These are phyloP conservation scores for Cheilosia pagana DNA, from an alignment of 2,888 invertebrate genomes.

Conservation along the genomic window DNA sequence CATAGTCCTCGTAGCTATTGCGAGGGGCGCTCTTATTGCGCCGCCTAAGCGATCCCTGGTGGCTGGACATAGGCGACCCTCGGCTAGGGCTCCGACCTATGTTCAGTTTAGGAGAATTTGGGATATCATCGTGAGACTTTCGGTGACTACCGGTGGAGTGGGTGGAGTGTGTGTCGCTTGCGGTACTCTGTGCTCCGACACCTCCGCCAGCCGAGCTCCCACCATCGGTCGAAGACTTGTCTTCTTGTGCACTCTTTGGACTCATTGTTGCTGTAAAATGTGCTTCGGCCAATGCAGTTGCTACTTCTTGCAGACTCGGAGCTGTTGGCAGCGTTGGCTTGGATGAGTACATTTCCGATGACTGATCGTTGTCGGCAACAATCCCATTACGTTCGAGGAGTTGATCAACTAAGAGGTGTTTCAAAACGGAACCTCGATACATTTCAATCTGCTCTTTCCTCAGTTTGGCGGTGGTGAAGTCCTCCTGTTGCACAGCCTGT, in stretches of 20 bases:
- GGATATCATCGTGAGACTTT: conserved; percentile 82
- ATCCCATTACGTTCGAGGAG: conserved; percentile 90
- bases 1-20: conserved; percentile 93
- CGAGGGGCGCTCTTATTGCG: conserved; percentile 87
- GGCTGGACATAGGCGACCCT: conserved; percentile 85
- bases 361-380: conserved; percentile 80
- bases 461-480: conserved; percentile 94
- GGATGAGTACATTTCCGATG: conserved; percentile 81
- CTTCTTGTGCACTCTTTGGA: conserved; percentile 80
- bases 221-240: conserved; percentile 80
- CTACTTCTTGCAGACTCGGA: conserved; percentile 83
- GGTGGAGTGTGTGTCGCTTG: conserved; percentile 76
- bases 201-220: conserved; percentile 76
- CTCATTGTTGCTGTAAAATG: conserved; percentile 78
- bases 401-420: conserved; percentile 89
- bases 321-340: conserved; percentile 82
- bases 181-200: conserved; percentile 59
- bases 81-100: conserved; percentile 81
- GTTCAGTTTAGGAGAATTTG: conserved; percentile 81
- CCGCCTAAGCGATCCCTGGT: conserved; percentile 86
- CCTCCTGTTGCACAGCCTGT: conserved; percentile 95
- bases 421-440: conserved; percentile 90
- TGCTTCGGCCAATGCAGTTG: conserved; percentile 81
- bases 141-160: conserved; percentile 76
- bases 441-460: conserved; percentile 96